Evolutionary conservation across 2,113 vertebrate species (phyloP).

Genomic region (Parus major): DNA sequence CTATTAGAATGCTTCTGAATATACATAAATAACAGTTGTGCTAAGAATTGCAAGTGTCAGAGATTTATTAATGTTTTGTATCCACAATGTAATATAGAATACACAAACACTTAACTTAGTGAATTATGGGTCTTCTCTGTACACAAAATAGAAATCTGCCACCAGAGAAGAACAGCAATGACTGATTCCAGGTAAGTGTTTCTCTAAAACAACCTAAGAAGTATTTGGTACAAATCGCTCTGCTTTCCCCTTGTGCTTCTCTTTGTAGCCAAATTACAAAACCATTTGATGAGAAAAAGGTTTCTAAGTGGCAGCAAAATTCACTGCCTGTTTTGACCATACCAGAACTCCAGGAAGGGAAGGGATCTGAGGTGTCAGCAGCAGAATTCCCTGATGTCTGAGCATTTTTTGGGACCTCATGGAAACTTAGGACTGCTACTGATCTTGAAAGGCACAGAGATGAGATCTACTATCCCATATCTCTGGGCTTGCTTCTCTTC

Average conservation of each 20-base stretch:
- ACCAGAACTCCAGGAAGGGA: neutral
- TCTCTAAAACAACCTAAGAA: neutral
- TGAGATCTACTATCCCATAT: neutral
- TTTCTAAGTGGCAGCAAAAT: neutral
- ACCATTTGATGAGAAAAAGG: conserved; percentile 16
- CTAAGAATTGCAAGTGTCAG: neutral
- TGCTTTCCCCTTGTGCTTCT: conserved; percentile 16
- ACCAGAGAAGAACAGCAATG: conserved; percentile 28
- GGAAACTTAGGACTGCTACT: neutral
- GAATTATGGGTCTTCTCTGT: conserved; percentile 25
- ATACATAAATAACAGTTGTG: neutral
- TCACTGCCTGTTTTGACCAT: neutral
- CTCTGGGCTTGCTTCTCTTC: neutral
- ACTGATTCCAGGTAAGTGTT: conserved; percentile 25
- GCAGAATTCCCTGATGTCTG: neutral
- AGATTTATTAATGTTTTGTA: conserved; percentile 2
- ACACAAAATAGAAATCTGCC: conserved; percentile 51
- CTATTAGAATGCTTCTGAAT: conserved; percentile 4
- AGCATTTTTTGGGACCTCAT: neutral
- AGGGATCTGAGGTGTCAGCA: neutral
- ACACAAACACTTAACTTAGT: conserved; percentile 32
- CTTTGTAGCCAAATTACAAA: neutral
- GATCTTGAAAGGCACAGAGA: neutral
- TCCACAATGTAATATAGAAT: conserved; percentile 11
- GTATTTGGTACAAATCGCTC: conserved; percentile 54